Conservation (phyloP, 2,888 invertebrate genomes). For the Tenthredo amoena region DNA sequence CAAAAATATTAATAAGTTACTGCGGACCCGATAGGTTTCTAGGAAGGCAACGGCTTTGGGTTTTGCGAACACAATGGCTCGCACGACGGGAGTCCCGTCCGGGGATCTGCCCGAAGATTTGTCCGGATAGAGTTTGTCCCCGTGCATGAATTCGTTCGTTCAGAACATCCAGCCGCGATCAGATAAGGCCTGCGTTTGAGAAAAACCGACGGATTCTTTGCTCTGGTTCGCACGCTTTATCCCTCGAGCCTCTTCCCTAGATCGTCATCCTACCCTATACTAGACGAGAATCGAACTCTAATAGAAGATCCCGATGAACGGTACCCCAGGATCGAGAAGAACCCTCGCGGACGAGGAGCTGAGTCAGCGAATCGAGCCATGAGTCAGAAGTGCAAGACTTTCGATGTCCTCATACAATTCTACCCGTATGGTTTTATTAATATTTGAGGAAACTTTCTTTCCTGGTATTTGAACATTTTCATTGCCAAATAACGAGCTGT, state of each 20-base stretch:
- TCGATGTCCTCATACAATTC: not conserved
- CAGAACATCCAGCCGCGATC: constrained; percentile 57
- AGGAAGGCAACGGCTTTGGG: constrained; percentile 60
- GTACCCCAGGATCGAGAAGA: not conserved
- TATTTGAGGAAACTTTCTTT: not conserved
- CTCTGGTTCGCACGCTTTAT: constrained; percentile 51
- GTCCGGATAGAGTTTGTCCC: constrained; percentile 77
- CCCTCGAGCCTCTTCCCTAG: constrained; percentile 56
- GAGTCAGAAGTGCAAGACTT: not conserved
- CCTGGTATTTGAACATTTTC: not conserved
- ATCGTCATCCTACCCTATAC: constrained; percentile 44
- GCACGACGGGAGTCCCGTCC: constrained; percentile 72
- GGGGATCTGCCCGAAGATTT: constrained; percentile 63
- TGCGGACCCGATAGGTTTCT: constrained; percentile 73
- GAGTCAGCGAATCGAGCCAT: not conserved
- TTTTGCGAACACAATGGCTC: constrained; percentile 58
- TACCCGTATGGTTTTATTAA: not conserved
- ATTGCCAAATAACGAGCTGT: not conserved
- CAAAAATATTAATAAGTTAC: constrained; percentile 76
- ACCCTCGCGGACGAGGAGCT: not conserved
- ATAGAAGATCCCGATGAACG: not conserved
- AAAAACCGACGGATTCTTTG: constrained; percentile 65
- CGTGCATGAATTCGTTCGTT: constrained; percentile 65
- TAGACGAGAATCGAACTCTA: constrained; percentile 19
- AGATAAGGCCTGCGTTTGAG: constrained; percentile 69